Evolutionary conservation across 2,113 vertebrate genomes (phyloP).

Genomic region (Potamarius usumacintae): DNA sequence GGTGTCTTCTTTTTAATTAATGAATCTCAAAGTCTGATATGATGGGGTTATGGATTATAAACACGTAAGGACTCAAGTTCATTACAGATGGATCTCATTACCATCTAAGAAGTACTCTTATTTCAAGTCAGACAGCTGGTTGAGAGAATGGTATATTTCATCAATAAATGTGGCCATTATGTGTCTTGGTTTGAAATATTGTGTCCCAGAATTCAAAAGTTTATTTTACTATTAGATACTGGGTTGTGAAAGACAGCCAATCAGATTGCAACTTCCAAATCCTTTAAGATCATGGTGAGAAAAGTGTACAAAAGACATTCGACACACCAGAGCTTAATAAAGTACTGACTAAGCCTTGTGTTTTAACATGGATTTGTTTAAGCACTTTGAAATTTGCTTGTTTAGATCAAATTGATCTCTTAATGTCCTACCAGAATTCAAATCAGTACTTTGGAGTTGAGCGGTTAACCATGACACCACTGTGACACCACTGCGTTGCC

Average conservation of each 20-base stretch:
- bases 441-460: not conserved
- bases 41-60: not conserved
- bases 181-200: not conserved
- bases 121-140: not conserved
- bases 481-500: not conserved
- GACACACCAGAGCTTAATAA: not conserved
- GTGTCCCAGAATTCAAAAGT: not conserved
- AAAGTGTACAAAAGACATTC: not conserved
- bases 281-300: not conserved
- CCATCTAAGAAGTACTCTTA: not conserved
- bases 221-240: not conserved
- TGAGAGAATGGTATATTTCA: not conserved
- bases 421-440: not conserved
- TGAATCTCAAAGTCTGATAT: too few species aligned
- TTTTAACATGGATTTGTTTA: constrained; percentile 3
- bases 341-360: not conserved
- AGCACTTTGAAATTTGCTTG: not conserved
- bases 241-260: not conserved
- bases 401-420: not conserved
- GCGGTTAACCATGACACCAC: not conserved
- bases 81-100: not conserved
- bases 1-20: not conserved
- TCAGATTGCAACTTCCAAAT: not conserved
- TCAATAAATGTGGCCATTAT: not conserved
- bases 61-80: too few species aligned